These are phyloP conservation scores for Clarias macrocephalus DNA, from an alignment of 2,113 vertebrate genomes.

Conservation along the genomic window DNA sequence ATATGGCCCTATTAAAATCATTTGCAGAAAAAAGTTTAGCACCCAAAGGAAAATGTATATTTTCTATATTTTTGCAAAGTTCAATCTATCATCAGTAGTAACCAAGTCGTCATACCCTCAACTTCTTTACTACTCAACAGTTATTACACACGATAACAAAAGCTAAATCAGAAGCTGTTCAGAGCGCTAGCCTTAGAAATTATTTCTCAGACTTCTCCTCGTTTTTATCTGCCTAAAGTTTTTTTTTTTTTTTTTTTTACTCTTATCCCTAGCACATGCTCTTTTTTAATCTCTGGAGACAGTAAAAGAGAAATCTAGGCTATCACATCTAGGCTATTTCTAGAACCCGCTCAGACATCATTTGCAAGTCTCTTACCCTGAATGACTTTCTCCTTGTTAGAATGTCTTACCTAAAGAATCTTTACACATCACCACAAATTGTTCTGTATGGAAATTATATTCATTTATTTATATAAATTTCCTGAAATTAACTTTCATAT, in stretches of 20 bases:
- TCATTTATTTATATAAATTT: not conserved
- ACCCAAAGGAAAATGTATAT: too few species aligned
- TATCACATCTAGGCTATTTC: conserved; percentile 44
- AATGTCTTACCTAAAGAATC: conserved; percentile 12
- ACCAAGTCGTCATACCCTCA: not conserved
- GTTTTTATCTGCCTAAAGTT: conserved; percentile 33
- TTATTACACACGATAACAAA: not conserved
- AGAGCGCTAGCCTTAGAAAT: not conserved
- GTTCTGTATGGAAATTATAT: not conserved
- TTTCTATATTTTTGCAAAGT: not conserved
- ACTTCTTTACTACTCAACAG: not conserved
- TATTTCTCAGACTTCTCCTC: not conserved
- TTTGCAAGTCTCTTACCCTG: conserved; percentile 15
- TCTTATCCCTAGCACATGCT: conserved; percentile 26
- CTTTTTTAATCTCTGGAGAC: conserved; percentile 35
- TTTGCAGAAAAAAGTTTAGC: too few species aligned
- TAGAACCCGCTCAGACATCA: conserved; percentile 24
- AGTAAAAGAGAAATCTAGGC: conserved; percentile 51
- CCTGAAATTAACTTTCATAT: not conserved
- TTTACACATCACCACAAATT: not conserved
- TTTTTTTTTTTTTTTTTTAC: conserved; percentile 44
- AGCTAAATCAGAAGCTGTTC: not conserved
- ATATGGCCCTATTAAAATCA: too few species aligned
- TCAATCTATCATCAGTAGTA: not conserved
- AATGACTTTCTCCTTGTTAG: conserved; percentile 8